Conservation (phyloP, 2,797 vertebrate genomes). For the Acipenser oxyrinchus region DNA sequence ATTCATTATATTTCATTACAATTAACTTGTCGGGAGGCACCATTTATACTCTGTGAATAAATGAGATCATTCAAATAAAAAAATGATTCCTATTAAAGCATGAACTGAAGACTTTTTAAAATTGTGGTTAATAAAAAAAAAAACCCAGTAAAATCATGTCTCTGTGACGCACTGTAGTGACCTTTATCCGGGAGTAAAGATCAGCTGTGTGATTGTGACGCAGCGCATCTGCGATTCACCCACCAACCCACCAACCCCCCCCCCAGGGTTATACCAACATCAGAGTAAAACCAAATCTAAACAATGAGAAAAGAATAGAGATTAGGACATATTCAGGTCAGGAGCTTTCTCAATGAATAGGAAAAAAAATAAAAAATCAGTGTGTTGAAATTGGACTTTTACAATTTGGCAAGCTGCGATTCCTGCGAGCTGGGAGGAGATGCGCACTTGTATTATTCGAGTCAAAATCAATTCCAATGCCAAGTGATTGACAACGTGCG, state of each 20-base stretch:
- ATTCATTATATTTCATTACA: background rate
- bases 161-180: background rate
- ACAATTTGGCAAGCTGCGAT: constrained; percentile 32
- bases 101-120: background rate
- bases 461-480: constrained; percentile 35
- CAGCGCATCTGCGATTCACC: background rate
- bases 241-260: too few species aligned
- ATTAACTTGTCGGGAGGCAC: background rate
- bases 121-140: constrained; percentile 11
- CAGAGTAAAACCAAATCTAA: constrained; percentile 23
- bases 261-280: background rate
- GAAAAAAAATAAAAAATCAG: constrained; percentile 23
- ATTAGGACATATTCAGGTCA: constrained; percentile 39
- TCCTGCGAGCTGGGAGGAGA: constrained; percentile 21
- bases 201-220: background rate
- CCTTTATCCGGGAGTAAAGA: constrained; percentile 5
- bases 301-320: constrained; percentile 35
- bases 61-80: background rate
- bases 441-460: constrained; percentile 27
- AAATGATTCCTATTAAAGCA: background rate
- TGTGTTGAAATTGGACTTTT: constrained; percentile 23
- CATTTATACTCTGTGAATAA: background rate
- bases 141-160: background rate
- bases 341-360: constrained; percentile 18
- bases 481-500: constrained; percentile 33